Evolutionary conservation across 2,797 vertebrate species (phyloP), one percentile per base, ranked within the genome.

Genomic region (Alcedo atthis): DNA sequence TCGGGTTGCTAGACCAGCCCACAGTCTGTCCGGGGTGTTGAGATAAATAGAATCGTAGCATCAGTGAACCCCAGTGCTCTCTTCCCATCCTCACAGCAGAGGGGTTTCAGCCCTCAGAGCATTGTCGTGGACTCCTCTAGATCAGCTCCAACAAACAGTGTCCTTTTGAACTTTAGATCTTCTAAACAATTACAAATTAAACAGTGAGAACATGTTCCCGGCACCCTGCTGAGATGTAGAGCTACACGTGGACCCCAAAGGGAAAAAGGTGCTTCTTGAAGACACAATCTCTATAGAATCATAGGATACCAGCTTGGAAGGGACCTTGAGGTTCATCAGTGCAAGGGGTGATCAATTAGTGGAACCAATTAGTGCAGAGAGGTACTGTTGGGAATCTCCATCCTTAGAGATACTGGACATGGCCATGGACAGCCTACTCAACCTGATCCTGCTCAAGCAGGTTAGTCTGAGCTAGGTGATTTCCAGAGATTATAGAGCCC

Each of bases 221-320:
- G 42, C 30, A 17, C 22, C 3, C 0, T 33, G 43, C 15, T 26
- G 62, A 10, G 69, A 12, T 14, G 35, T 20, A 1, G 18, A 37
- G 33, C 16, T 64, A 21, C 30, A 5, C 1, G 3, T 33, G 63
- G 53, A 19, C 57, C 46, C 0, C 0, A 75, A 57, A 48, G 18
- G 26, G 70, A 40, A 76, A 61, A 33, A 9, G 17, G 35, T 48
- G 30, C 40, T 70, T 48, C 59, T 43, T 15, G 61, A 46, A 22
- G 14, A 45, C 7, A 64, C 7, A 0, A 0, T 40, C 7, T 22
- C 12, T 32, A 21, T 14, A 57, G 54, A 32, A 33, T 33, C n/a
- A 14, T 15, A 32, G 54, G 28, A 21, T 33, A 22, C n/a, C 24
- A 24, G 9, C 33, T 17, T 37, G 33, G 33, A 25, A 35, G 33